Percentiles rank a stretch among this genome's conserved stretches.
Evolutionary conservation across 2,888 invertebrate species (phyloP).

Genomic region (Ectemnius cavifrons): DNA sequence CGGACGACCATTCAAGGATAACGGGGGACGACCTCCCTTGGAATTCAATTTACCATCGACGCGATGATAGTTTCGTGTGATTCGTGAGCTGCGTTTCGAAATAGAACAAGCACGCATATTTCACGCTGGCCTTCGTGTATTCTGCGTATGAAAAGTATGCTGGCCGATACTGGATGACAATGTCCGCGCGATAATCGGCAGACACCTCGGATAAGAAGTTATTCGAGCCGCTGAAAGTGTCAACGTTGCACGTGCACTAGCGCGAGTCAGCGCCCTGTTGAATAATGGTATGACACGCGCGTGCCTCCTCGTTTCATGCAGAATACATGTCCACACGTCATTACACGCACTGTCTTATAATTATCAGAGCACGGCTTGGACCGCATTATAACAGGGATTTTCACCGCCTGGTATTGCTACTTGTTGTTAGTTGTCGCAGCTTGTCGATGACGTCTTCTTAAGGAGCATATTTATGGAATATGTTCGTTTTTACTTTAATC

Average conservation of each 20-base stretch:
- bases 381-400: background rate
- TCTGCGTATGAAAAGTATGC: too few relatives aligned
- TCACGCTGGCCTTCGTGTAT: too few relatives aligned
- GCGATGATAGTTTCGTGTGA: too few relatives aligned
- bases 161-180: too few relatives aligned
- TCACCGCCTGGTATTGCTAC: too few relatives aligned
- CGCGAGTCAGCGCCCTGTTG: constrained; percentile 31
- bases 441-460: background rate
- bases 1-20: too few relatives aligned
- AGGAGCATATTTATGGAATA: too few relatives aligned
- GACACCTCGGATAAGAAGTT: constrained; percentile 22
- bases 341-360: constrained; percentile 16
- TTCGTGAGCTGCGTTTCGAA: too few relatives aligned
- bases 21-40: too few relatives aligned
- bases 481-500: too few relatives aligned
- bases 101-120: too few relatives aligned
- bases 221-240: constrained; percentile 14
- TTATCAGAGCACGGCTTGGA: constrained; percentile 19
- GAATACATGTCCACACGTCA: background rate
- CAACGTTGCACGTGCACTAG: constrained; percentile 30
- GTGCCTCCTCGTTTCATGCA: constrained; percentile 8
- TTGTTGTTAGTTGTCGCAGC: background rate
- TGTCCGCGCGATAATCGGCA: constrained; percentile 19
- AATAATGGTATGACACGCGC: constrained; percentile 18
- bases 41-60: too few relatives aligned